These are phyloP conservation scores for Ormyrus nitidulus DNA, from an alignment of 2,888 invertebrate species.

Conservation along the genomic window DNA sequence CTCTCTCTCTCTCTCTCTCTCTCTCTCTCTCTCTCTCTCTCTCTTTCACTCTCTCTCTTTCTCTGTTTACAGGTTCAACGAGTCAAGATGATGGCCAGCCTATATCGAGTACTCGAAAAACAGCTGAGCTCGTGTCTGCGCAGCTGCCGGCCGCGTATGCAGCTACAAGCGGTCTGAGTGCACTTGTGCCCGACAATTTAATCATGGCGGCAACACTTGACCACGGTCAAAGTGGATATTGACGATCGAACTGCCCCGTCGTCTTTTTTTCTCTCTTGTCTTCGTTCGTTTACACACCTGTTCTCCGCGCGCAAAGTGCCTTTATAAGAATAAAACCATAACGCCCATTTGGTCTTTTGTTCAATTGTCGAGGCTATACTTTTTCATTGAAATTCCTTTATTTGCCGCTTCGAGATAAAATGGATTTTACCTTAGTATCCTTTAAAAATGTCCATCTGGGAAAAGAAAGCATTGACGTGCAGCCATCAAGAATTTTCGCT, in stretches of 20 bases:
- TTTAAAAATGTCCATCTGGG: too few species aligned
- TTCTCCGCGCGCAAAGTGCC: not conserved
- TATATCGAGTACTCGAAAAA: slow-evolving; percentile 47
- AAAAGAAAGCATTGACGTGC: too few species aligned
- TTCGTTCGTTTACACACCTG: slow-evolving; percentile 34
- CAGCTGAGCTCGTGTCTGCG: slow-evolving; percentile 54
- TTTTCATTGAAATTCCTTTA: too few species aligned
- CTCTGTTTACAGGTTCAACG: slow-evolving; percentile 20
- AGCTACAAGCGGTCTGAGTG: slow-evolving; percentile 20
- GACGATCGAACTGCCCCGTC: slow-evolving; percentile 19
- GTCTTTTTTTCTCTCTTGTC: not conserved
- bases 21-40: not conserved
- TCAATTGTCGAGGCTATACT: too few species aligned
- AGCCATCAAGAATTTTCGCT: too few species aligned
- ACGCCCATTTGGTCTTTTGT: too few species aligned
- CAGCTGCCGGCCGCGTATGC: slow-evolving; percentile 6
- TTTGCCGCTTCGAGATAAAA: too few species aligned
- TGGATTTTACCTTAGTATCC: too few species aligned
- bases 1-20: too few species aligned
- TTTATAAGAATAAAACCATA: too few species aligned
- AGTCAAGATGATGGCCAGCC: slow-evolving; percentile 27
- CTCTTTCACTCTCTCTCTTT: not conserved
- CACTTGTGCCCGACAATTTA: slow-evolving; percentile 47
- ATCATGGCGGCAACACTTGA: slow-evolving; percentile 49
- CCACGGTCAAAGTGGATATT: slow-evolving; percentile 42